Evolutionary conservation across 2,113 vertebrate species (phyloP), one percentile per base, ranked within the genome.

Genomic region (Ammodytes marinus): DNA sequence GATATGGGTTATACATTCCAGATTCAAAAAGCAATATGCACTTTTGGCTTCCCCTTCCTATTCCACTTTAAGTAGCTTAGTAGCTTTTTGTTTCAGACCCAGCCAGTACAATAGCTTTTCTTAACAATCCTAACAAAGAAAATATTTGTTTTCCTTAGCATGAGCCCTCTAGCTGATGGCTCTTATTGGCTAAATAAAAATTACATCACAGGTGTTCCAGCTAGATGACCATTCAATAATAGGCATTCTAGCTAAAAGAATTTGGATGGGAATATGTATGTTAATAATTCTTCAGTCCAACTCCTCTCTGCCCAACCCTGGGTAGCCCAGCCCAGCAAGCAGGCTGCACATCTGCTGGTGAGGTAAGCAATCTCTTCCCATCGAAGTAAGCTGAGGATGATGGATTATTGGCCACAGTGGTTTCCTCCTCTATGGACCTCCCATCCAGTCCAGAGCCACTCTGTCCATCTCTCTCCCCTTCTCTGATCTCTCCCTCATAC

Each of bases 281-380:
- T 74, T 74, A 63, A 27, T 27, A 27, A 78, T 77, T 45, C 50
- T 59, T 52, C 50, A 70, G 43, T 67, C 73, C 73, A 61, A 80
- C 66, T 74, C 52, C 17, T 57, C 75, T 27, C 4, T 69, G 69
- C 74, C 83, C 79, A 74, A 42, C 69, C 77, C 55, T 72, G 82
- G 59, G 69, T 63, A 60, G 70, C 79, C 80, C 81, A 80, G 91
- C 89, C 84, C 91, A 91, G 89, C 84, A 12, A 75, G 70, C 74
- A 85, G 80, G 68, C 86, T 81, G 80, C 85, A 94, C 94, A 94
- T 93, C 91, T 93, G 93, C 85, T 88, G 87, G 78, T 91, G 88
- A 93, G 91, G 91, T 94, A 93, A 92, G 85, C 87, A 84, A 87
- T 91, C 89, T 87, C 92, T 92, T 92, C 86, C 84, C 89, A 89